Base-by-base conservation (phyloP, 2,888 invertebrate genomes). In the Leistus spinibarbis region DNA sequence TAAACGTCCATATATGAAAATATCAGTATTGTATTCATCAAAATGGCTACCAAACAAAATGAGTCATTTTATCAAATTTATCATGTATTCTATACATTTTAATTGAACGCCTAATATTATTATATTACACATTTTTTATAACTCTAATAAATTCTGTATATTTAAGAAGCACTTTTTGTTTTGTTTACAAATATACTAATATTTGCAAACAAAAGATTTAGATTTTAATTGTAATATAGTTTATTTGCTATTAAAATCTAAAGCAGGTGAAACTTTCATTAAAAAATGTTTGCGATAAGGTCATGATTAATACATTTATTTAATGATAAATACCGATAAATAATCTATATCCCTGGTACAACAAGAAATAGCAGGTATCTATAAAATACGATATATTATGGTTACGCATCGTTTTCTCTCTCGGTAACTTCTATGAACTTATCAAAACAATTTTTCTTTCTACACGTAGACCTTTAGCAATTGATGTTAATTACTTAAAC, bases 401-500 rank as follows among this genome's bases (percentile, higher is more conserved):
- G 60, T 19, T 56, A 56, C 19, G 13, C 23, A 57, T 40, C 22
- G 53, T 67, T 54, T 20, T 53, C 20, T 17, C 24, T 53, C 20
- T 17, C 24, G 40, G 19, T 65, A n/a, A n/a, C n/a, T n/a, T 53
- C n/a, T 16, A 57, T 16, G 57, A 69, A 40, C 1, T 4, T 40
- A 40, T 5, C 57, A 69, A 27, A 57, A 69, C 57, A 69, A 56
- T 40, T 19, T 19, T n/a, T 20, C 20, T 27, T 66, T 67, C 20
- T 20, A 10, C 71, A 71, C 71, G 71, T 71, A 71, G 64, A 64
- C 64, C 64, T 27, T 71, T 53, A 19, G 53, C 71, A 71, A 71
- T 71, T 71, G 71, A 71, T 71, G 71, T 71, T 71, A 71, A 71
- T 71, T 71, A 54, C 71, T 64, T 71, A 64, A 71, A 71, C 54